Evolutionary conservation across 2,797 vertebrate genomes (phyloP), one percentile per base, ranked within the genome.

Genomic region (Syngnathus rostellatus): DNA sequence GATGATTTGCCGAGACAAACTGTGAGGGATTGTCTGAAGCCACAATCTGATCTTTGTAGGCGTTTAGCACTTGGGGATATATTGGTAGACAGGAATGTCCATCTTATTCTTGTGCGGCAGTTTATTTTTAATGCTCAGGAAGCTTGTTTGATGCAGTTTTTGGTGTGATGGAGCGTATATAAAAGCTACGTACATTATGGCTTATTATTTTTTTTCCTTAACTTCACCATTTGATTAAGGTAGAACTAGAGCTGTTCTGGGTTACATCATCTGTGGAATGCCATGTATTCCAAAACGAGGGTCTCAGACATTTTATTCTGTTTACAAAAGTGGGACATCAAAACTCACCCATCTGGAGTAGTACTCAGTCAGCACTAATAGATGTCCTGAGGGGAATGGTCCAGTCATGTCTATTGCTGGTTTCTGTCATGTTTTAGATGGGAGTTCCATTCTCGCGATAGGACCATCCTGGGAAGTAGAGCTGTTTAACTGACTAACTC

Each of bases 1-100:
- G 40, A 21, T 40, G 5, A 63, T 72, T 63, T 39, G 12, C 50
- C 41, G 43, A 68, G 53, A 65, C 43, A 43, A 43, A 62, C 25
- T 50, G 45, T 48, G 62, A 11, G 31, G 45, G 25, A 50, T n/a
- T n/a, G 9, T 77, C 67, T 76, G 66, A 73, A 68, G 77, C 74
- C 73, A 62, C 19, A 0, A 63, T 69, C 66, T 77, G 72, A 81
- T 57, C 68, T 68, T 66, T 51, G 68, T 57, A 61, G 76, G 59
- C 1, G 21, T 57, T 58, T 64, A 62, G 68, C 43, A 62, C 66
- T 64, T 68, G 67, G 64, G 62, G 31, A 70, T 5, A 2, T 75
- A 17, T 43, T 16, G 1, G 23, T 39, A 23, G 59, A 41, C 58
- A 41, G 38, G 57, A 25, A 54, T 25, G 53, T 23, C 37, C 16